Base-by-base conservation (phyloP, 2,797 vertebrate genomes). In the Hydrophis major region DNA sequence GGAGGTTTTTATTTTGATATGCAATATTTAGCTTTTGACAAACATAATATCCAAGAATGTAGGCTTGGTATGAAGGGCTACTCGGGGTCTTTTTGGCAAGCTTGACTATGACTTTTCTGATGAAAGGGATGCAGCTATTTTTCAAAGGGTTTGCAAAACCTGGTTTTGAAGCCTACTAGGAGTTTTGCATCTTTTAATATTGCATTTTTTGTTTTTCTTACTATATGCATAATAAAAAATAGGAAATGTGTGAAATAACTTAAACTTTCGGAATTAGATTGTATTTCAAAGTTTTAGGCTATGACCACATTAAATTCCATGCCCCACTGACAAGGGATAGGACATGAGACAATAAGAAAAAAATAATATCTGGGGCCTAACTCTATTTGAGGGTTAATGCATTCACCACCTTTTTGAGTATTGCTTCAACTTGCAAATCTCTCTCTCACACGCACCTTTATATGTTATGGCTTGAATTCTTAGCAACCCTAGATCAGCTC, bases 291-390 rank as follows among this genome's bases (percentile, higher is more conserved):
- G 74, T 55, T 88, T 90, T 27, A 55, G 10, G 22, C 0, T 74
- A 2, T 20, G 13, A 7, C 74, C 18, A 59, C 57, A 50, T 61
- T 22, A 47, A 28, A 42, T 27, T 86, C 6, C 78, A 91, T 20
- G 50, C 28, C 6, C 20, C 6, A 59, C 10, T 28, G 28, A 89
- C 93, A 91, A 56, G 90, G 37, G 66, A 56, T 59, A 87, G 32
- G 22, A 60, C 83, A 93, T 56, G 32, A 28, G 37, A 32, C 10
- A 83, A 83, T 47, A 20, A 18, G 25, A 28, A 63, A 55, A 6
- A 88, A 0, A 0, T 3, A 69, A 10, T 0, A 0, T 2, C 1
- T 20, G 22, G 0, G 0, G 86, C 60, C 66, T 0, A 0, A 5
- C 10, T 74, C 87, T 83, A 37, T 20, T 3, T 0, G 42, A 74